Evolutionary conservation across 1,140 invertebrate genomes (phyloP), one percentile per base, ranked within the genome.

Genomic region (Hydropsyche tenuis): DNA sequence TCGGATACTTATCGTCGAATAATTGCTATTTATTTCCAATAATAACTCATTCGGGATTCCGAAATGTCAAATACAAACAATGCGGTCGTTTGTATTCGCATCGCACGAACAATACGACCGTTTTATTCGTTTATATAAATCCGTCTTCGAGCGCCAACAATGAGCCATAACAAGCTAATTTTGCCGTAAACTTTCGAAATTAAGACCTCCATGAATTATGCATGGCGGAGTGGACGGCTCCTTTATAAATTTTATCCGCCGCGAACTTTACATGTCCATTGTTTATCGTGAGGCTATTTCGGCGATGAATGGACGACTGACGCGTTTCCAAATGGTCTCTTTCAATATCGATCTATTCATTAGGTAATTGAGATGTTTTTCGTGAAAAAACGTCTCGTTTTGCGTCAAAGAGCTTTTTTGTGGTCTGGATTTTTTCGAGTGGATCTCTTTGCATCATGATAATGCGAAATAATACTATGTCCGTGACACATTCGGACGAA

Each of bases 31-130:
- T 60, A 23, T 60, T 60, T 27, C 3, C 11, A 25, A 60, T 60
- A 60, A 60, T 60, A 60, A 60, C 1, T 60, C 22, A 14, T 60
- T 48, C 45, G 11, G 45, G 20, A 60, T 60, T 60, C 56, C 56
- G 22, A 60, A 25, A 60, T 60, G 56, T 60, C 56, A 60, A 60
- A 60, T 25, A 25, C 23, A 60, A 60, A 60, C 56, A 60, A 60
- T 60, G 56, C 4, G 25, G 23, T 23, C 56, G 22, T 60, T 60
- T 60, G 56, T 60, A 60, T 60, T 60, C 56, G 56, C 9, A 60
- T 60, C 56, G 56, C 23, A 22, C 23, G 56, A 60, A 60, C 56
- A 60, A 60, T 60, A 60, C 20, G 22, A 60, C 23, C 56, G 22
- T 60, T 60, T 60, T 37, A 37, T 37, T 37, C 30, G 23, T 60